Percentiles rank a stretch among this genome's conserved stretches.
Conservation (phyloP, 2,113 vertebrate species). For the Eidolon helvum region DNA sequence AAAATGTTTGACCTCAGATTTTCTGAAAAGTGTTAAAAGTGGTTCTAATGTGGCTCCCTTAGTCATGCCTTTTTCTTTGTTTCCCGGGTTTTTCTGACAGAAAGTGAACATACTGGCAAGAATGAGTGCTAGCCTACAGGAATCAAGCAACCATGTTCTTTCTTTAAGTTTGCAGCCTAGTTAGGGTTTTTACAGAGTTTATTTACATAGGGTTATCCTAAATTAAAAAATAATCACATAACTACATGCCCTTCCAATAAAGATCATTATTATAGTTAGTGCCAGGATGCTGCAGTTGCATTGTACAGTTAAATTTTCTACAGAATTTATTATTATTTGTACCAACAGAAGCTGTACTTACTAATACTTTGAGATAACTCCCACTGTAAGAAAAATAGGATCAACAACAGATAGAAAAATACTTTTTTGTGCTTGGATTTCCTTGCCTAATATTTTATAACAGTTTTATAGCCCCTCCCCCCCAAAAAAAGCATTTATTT, state of each 20-base stretch:
- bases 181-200: background rate
- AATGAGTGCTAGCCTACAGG: background rate
- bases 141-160: background rate
- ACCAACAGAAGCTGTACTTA: background rate
- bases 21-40: slow-evolving; percentile 19
- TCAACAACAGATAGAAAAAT: slow-evolving; percentile 28
- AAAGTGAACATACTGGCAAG: background rate
- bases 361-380: slow-evolving; percentile 15
- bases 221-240: slow-evolving; percentile 20
- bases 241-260: background rate
- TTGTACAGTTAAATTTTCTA: background rate
- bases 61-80: background rate
- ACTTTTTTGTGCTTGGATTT: slow-evolving; percentile 16
- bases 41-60: background rate
- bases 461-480: background rate
- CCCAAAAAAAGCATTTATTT: background rate
- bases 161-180: background rate
- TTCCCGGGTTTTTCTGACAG: background rate
- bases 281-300: background rate
- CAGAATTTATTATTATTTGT: background rate
- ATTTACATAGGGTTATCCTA: background rate
- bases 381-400: background rate
- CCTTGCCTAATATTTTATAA: slow-evolving; percentile 27
- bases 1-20: slow-evolving; percentile 21
- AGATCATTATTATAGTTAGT: background rate